Conservation (phyloP, 2,113 vertebrate species). For the Xenus cinereus region DNA sequence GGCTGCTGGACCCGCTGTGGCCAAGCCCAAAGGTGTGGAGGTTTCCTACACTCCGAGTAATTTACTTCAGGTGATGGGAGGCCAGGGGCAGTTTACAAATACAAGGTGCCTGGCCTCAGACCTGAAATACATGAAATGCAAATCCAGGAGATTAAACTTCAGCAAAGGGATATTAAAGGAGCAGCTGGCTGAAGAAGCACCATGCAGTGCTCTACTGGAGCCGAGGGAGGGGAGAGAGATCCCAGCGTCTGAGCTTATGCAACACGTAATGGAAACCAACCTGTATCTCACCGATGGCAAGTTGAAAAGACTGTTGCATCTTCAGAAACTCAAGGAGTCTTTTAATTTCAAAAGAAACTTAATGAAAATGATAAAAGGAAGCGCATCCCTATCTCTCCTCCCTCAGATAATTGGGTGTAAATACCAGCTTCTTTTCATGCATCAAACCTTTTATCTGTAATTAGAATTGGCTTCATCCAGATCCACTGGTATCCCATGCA, state of each 20-base stretch:
- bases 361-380: slow-evolving; percentile 64
- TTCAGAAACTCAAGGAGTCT: slow-evolving; percentile 33
- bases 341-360: slow-evolving; percentile 61
- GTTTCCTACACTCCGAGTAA: neutral
- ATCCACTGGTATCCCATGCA: slow-evolving; percentile 24
- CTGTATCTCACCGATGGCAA: neutral
- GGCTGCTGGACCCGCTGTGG: neutral
- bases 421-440: slow-evolving; percentile 55
- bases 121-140: neutral
- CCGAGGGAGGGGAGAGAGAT: neutral
- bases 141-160: neutral
- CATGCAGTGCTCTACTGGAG: neutral
- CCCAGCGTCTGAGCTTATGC: neutral
- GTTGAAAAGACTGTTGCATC: slow-evolving; percentile 42
- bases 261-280: neutral
- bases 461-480: slow-evolving; percentile 50
- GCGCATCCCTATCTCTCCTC: slow-evolving; percentile 24
- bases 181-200: neutral
- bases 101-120: neutral
- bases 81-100: neutral
- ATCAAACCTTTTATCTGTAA: slow-evolving; percentile 63
- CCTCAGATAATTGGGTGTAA: slow-evolving; percentile 61
- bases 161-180: neutral
- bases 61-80: neutral
- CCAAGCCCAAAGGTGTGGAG: neutral